phyloP scores from a whole-genome alignment of 2,888 invertebrate genomes.

The Pammene aurita region DNA sequence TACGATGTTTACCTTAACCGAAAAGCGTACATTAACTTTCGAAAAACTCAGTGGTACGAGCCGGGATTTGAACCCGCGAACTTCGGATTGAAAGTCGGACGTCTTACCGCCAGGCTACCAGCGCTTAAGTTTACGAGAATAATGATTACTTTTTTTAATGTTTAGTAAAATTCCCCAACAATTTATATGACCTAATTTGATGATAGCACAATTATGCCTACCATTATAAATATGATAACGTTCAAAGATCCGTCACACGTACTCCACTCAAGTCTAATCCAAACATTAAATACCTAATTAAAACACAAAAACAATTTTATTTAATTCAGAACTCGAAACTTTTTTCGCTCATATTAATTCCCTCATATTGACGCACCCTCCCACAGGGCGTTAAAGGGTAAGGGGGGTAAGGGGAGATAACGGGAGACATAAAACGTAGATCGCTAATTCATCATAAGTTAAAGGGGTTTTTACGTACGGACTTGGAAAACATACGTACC shows the following conservation, averaged over 20 bases:
- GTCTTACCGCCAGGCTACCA: too few species aligned
- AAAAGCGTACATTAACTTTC: too few species aligned
- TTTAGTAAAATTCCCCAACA: too few species aligned
- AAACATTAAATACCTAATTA: slow-evolving; percentile 37
- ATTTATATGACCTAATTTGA: background rate
- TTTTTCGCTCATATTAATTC: slow-evolving; percentile 80
- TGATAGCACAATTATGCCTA: background rate
- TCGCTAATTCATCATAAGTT: slow-evolving; percentile 84
- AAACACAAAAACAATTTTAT: slow-evolving; percentile 42
- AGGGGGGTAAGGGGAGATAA: slow-evolving; percentile 65
- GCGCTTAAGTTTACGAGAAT: too few species aligned
- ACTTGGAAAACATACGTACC: slow-evolving; percentile 49
- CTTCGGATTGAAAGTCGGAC: too few species aligned
- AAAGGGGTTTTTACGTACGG: slow-evolving; percentile 82
- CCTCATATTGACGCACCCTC: slow-evolving; percentile 74
- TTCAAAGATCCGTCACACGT: background rate
- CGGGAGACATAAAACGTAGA: slow-evolving; percentile 82
- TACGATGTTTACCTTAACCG: too few species aligned
- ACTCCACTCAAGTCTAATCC: slow-evolving; percentile 6
- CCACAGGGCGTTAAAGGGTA: slow-evolving; percentile 49
- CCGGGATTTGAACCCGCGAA: too few species aligned
- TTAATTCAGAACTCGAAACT: slow-evolving; percentile 41
- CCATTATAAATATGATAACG: background rate
- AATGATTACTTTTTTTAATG: too few species aligned
- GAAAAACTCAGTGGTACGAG: too few species aligned